A percentile compares a stretch with the other conserved stretches of the same genome.
phyloP scores from a whole-genome alignment of 2,113 vertebrate species.

The Scalopus aquaticus region DNA sequence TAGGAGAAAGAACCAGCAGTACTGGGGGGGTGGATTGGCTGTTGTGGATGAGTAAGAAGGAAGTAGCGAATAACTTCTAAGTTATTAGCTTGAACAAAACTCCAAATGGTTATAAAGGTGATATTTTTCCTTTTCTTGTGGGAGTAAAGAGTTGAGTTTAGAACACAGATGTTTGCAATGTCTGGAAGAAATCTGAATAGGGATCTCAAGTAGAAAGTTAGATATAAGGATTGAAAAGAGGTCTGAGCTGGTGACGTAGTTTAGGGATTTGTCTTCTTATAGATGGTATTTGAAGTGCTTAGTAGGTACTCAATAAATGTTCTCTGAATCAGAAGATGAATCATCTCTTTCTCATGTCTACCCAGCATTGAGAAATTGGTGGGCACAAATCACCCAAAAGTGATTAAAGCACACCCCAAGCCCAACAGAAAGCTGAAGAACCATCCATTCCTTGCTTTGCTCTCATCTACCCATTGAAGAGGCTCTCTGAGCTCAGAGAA shows the following conservation, averaged over 20 bases:
- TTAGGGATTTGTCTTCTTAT: not conserved
- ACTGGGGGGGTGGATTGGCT: too few species aligned
- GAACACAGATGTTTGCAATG: not conserved
- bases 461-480: slow-evolving; percentile 13
- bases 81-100: not conserved
- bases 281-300: not conserved
- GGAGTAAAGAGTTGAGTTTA: not conserved
- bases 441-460: not conserved
- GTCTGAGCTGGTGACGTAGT: not conserved
- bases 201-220: not conserved
- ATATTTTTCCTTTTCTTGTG: not conserved
- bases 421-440: not conserved
- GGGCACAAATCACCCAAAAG: slow-evolving; percentile 8
- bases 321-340: slow-evolving; percentile 26
- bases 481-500: slow-evolving; percentile 30
- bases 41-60: not conserved
- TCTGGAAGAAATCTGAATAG: not conserved
- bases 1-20: not conserved
- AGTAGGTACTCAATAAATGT: not conserved
- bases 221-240: not conserved
- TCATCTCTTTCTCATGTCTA: not conserved
- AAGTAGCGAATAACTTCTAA: not conserved
- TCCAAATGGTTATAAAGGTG: not conserved
- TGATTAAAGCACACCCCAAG: not conserved
- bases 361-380: not conserved